These are phyloP conservation scores for Tenthredo notha DNA, from an alignment of 2,888 invertebrate species.

Conservation along the genomic window DNA sequence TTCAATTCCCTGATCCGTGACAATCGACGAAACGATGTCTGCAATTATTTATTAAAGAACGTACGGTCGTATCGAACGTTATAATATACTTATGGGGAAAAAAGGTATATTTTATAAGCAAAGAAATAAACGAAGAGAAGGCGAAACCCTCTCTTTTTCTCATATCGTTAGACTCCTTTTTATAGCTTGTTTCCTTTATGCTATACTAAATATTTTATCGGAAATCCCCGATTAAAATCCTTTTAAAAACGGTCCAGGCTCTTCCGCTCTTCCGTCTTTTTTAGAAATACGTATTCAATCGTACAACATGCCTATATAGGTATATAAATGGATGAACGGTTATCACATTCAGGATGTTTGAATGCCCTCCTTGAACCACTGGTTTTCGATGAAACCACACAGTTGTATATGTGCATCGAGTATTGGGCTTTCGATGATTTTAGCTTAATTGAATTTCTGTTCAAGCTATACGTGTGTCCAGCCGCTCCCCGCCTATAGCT, in stretches of 20 bases:
- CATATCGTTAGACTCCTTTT: background rate
- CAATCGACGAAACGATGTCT: background rate
- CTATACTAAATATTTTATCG: background rate
- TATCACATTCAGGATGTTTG: slow-evolving; percentile 15
- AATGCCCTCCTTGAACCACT: background rate
- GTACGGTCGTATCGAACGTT: background rate
- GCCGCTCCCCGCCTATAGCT: background rate
- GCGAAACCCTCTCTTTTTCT: background rate
- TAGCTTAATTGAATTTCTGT: slow-evolving; percentile 65
- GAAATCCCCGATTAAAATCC: background rate
- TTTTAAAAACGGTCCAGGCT: background rate
- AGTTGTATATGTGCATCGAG: slow-evolving; percentile 1
- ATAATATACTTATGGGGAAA: background rate
- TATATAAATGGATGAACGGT: background rate
- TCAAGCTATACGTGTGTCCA: slow-evolving; percentile 53
- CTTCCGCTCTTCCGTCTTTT: background rate
- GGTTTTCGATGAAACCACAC: background rate
- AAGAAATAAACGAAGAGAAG: background rate
- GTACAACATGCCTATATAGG: too few species aligned
- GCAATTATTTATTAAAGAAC: slow-evolving; percentile 1
- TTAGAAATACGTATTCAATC: background rate
- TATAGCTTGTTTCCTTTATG: background rate
- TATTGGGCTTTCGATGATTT: slow-evolving; percentile 56
- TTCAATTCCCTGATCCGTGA: slow-evolving; percentile 23
- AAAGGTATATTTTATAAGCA: background rate